Conservation (phyloP, 2,797 vertebrate genomes). For the Vultur gryphus region DNA sequence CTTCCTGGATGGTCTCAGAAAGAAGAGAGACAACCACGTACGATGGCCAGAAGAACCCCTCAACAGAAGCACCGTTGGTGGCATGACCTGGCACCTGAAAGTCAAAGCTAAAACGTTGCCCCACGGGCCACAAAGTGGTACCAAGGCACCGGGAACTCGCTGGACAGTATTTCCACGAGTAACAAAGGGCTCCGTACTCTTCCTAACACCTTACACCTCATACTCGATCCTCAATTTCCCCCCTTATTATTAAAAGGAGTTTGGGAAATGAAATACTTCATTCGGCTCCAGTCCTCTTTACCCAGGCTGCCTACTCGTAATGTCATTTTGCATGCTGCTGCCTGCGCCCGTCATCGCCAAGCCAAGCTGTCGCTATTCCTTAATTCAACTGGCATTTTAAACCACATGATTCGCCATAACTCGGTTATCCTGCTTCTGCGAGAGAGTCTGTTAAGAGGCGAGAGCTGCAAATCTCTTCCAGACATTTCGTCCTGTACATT, state of each 20-base stretch:
- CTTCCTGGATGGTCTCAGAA: neutral
- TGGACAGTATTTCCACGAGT: neutral
- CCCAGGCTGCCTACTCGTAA: neutral
- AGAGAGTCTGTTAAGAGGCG: neutral
- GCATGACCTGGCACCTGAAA: neutral
- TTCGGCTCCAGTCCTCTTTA: neutral
- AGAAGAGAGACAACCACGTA: neutral
- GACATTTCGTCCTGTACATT: neutral
- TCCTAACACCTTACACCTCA: neutral
- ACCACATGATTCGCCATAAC: neutral
- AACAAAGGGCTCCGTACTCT: rapidly evolving
- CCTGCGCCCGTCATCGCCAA: neutral
- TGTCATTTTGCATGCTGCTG: neutral
- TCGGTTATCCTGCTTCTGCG: neutral
- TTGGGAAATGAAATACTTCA: neutral
- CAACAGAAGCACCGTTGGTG: rapidly evolving
- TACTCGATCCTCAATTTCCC: neutral
- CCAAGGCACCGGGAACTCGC: rapidly evolving
- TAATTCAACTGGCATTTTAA: neutral
- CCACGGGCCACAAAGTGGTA: neutral
- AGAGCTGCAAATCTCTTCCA: neutral
- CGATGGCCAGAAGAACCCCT: neutral
- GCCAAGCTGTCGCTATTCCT: neutral
- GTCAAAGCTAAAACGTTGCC: rapidly evolving
- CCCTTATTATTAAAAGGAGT: neutral